Percentiles rank a stretch among this genome's conserved stretches.
Evolutionary conservation across 2,113 vertebrate genomes (phyloP).

Genomic region (Sander lucioperca): DNA sequence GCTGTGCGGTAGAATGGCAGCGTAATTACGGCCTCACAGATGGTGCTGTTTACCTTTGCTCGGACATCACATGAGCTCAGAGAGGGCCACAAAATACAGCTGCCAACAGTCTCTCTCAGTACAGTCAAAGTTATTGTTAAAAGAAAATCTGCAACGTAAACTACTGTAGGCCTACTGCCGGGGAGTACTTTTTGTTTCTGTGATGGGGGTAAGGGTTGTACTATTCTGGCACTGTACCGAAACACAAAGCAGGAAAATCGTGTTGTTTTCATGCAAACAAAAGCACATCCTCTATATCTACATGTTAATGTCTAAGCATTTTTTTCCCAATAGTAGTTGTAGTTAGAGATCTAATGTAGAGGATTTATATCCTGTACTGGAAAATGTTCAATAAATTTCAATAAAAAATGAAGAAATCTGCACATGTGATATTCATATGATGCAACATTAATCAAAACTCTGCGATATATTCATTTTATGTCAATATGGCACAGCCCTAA

Average conservation of each 20-base stretch:
- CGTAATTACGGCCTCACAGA: constrained; percentile 79
- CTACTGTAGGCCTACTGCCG: constrained; percentile 1
- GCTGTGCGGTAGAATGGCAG: constrained; percentile 71
- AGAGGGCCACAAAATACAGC: constrained; percentile 56
- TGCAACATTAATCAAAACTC: neutral
- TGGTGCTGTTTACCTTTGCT: constrained; percentile 76
- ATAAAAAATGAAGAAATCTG: neutral
- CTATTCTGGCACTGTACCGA: neutral
- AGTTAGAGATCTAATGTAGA: too few relatives aligned
- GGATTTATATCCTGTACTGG: too few relatives aligned
- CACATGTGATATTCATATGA: neutral
- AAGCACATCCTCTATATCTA: neutral
- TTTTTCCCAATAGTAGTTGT: too few relatives aligned
- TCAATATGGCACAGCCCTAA: neutral
- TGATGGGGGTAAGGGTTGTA: neutral
- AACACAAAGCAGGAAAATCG: neutral
- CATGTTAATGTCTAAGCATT: neutral
- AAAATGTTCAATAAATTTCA: too few relatives aligned
- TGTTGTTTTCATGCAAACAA: constrained; percentile 1
- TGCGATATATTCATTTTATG: neutral
- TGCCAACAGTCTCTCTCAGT: constrained; percentile 1
- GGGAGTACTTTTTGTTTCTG: constrained; percentile 5
- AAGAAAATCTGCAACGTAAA: constrained; percentile 13
- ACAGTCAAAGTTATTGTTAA: constrained; percentile 16
- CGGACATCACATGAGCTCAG: constrained; percentile 73